Evolutionary conservation across 1,140 invertebrate species (phyloP).

Genomic region (Pantala flavescens): DNA sequence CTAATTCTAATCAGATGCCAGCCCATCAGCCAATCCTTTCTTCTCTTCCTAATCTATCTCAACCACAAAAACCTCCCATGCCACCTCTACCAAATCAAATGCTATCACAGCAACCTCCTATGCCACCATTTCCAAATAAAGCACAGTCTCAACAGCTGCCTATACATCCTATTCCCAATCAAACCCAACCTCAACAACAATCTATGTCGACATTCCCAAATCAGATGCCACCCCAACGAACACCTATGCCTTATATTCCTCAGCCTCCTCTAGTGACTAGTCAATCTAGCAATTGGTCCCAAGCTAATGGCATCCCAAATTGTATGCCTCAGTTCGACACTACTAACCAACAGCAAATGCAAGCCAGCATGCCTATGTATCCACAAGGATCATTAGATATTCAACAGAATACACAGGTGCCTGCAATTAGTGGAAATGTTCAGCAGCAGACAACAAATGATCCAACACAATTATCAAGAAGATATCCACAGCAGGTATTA

Average conservation of each 20-base stretch:
- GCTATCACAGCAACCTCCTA: background rate
- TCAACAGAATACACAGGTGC: background rate
- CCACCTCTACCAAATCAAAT: background rate
- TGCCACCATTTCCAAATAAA: background rate
- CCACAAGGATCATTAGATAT: background rate
- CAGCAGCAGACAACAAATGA: background rate
- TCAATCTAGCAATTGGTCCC: background rate
- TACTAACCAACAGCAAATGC: background rate
- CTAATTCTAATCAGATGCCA: background rate
- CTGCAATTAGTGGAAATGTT: background rate
- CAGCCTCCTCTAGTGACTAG: background rate
- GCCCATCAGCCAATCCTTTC: background rate
- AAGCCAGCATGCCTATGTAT: background rate
- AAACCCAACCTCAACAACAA: background rate
- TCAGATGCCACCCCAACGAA: background rate
- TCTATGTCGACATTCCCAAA: background rate
- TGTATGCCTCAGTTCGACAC: background rate
- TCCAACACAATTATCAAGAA: background rate
- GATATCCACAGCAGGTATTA: slow-evolving; percentile 18
- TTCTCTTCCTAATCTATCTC: background rate
- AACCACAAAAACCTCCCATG: background rate
- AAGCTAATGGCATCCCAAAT: background rate
- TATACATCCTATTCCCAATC: background rate
- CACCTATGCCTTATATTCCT: background rate
- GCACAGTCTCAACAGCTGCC: background rate